Base-by-base conservation (phyloP, 2,888 invertebrate species). In the Heliconius hortense region DNA sequence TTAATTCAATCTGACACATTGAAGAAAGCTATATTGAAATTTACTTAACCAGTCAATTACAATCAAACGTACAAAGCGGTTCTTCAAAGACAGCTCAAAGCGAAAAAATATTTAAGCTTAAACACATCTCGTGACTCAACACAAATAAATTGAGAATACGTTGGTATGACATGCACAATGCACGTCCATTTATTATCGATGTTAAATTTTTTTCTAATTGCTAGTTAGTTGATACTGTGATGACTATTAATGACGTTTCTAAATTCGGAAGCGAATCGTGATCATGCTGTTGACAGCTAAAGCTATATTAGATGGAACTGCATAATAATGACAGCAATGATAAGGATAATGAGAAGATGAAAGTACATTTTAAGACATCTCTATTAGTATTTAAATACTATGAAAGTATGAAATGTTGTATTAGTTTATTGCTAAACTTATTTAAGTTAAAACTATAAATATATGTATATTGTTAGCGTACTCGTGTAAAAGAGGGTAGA, bases 131-230 rank as follows among this genome's bases (percentile, higher is more conserved):
- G 81, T 79, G 77, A 78, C 78, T 82, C 75, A 80, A 83, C 82
- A 82, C 79, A 84, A 85, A 85, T 82, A 81, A 79, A 74, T 77
- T 78, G 77, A 78, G 78, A 80, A 82, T 77, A 80, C 77, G 78
- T 68, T 60, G 79, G 74, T 82, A 83, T 83, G 82, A 82, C 78
- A 81, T 77, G 79, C 75, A 68, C 56, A 76, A 81, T 77, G 79
- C 75, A 68, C 63, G 75, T 77, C 73, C 53, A 74, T 75, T 80
- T 74, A 70, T 72, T 72, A 75, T 70, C n/a, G 79, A 81, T 83
- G 83, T 84, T 83, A 84, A 85, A 84, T 83, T 81, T 82, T 81
- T 78, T 81, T 82, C 82, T 88, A 86, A 88, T 87, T 87, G 85
- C 79, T 79, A 80, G 83, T 84, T 82, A 85, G 82, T 82, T 72